Evolutionary conservation across 2,113 vertebrate species (phyloP), one percentile per base, ranked within the genome.

Genomic region (Heterotilapia buettikoferi): DNA sequence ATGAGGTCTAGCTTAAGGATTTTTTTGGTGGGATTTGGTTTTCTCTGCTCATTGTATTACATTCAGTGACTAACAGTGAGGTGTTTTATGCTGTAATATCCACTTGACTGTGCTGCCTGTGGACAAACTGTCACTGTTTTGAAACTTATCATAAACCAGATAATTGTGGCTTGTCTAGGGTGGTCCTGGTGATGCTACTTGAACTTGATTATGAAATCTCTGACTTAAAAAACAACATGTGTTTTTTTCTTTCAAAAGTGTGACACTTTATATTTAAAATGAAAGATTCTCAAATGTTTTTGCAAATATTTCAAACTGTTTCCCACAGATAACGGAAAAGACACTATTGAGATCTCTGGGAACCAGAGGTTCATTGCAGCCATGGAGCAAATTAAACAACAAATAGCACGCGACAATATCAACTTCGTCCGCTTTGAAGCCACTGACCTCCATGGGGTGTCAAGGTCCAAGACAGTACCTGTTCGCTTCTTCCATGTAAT

Each of bases 401-500:
- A 97, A 94, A 98, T 98, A 90, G 94, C 96, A 83, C 96, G 96
- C 86, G 98, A 98, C 84, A 97, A 96, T 73, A 92, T 98, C 90
- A 97, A 94, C 88, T 98, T 99, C 90, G 96, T 99, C 40, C 96
- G 97, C 83, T 99, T 99, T 92, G 98, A 99, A 95, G 98, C 97
- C 68, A 94, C 97, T 50, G 98, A 99, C 88, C 97, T 99, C 83
- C 98, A 99, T 7, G 98, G 98, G 4, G 97, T 99, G 57, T 98
- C 98, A 84, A 97, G 98, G 91, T 99, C 97, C 86, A 99, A 98
- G 96, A 99, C 96, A 4, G 95, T 98, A 45, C 98, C 98, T 26
- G 97, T 97, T 92, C 97, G 97, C 10, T 98, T 98, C 96, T 99
- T 99, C 92, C 97, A 98, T 9, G 98, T 98, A 96, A 95, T 89